These are phyloP conservation scores for Callocephalon fimbriatum DNA, from an alignment of 2,113 vertebrate species.

Conservation along the genomic window DNA sequence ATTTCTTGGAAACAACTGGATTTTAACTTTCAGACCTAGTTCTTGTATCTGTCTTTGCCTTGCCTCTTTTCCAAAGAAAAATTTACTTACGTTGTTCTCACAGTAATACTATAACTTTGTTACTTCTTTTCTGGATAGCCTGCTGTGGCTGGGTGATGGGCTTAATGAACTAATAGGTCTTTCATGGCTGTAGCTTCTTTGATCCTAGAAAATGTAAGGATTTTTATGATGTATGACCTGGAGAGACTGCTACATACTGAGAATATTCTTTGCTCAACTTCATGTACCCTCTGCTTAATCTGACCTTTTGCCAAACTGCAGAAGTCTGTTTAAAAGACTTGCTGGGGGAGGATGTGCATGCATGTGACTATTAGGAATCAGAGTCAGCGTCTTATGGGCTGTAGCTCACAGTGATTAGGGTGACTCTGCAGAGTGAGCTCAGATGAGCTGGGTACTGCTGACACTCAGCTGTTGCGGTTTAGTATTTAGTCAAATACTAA, in stretches of 20 bases:
- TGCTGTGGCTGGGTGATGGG: neutral
- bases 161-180: neutral
- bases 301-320: neutral
- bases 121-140: neutral
- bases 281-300: neutral
- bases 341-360: neutral
- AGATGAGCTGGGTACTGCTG: neutral
- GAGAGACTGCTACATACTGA: neutral
- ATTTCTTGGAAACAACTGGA: neutral
- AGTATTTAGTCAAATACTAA: neutral
- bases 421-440: neutral
- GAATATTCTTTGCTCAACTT: neutral
- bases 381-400: neutral
- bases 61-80: neutral
- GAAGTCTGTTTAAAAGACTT: neutral
- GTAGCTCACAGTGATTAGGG: neutral
- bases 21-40: neutral
- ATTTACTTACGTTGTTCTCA: accelerated
- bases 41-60: neutral
- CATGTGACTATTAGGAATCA: neutral
- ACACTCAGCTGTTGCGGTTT: neutral
- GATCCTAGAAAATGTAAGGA: neutral
- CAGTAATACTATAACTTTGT: neutral
- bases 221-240: neutral
- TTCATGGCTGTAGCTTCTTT: neutral